Evolutionary conservation across 2,113 vertebrate genomes (phyloP).

Genomic region (Stegostoma tigrinum): DNA sequence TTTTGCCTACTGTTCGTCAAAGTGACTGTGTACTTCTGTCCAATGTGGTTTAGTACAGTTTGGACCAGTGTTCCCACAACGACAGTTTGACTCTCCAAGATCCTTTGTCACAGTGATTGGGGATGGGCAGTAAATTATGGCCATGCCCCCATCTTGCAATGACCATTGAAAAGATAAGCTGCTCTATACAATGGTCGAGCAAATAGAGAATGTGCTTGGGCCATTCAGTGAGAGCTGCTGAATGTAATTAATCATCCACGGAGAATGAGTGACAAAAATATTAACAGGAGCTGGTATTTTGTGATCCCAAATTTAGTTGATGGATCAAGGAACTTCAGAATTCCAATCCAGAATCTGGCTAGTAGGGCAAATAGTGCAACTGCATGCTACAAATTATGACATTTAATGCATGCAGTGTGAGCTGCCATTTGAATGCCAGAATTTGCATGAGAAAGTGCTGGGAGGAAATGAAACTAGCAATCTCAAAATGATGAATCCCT

Average conservation of each 20-base stretch:
- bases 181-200: background rate
- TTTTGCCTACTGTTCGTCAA: no score
- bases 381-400: background rate
- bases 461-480: background rate
- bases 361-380: background rate
- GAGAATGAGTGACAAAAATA: background rate
- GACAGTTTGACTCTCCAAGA: background rate
- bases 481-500: no score
- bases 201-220: no score
- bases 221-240: background rate
- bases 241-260: background rate
- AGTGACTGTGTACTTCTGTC: no score
- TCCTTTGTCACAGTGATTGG: background rate
- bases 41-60: no score
- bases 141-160: background rate
- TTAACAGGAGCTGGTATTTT: background rate
- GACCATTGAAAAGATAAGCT: background rate
- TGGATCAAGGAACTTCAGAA: background rate
- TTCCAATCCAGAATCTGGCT: background rate
- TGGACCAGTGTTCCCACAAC: background rate
- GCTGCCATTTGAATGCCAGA: background rate
- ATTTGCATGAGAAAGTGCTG: background rate
- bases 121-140: background rate
- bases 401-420: background rate
- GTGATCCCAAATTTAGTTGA: background rate